phyloP scores from a whole-genome alignment of 30 jellyfish, hydroid and myxozoan species.

The Chironex yamaguchii region DNA sequence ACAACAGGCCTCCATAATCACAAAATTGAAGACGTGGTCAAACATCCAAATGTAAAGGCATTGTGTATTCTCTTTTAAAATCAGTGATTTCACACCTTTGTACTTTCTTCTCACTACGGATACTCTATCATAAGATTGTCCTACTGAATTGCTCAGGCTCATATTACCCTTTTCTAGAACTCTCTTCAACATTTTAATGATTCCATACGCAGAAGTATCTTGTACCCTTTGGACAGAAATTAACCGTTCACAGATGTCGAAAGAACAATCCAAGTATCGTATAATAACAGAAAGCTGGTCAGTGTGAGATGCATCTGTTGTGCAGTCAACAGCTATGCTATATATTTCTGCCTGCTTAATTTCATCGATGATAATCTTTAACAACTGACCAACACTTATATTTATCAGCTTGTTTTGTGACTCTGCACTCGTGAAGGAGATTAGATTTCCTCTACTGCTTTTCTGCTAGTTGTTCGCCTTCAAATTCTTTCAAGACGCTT shows the following conservation, averaged over 20 bases:
- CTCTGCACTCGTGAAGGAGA: neutral
- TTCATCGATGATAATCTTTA: neutral
- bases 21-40: conserved; percentile 13
- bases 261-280: neutral
- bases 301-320: neutral
- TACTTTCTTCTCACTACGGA: conserved; percentile 27
- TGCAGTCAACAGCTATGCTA: conserved; percentile 17
- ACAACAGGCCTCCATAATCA: conserved; percentile 25
- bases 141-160: conserved; percentile 10
- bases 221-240: neutral
- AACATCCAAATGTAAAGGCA: conserved; percentile 30
- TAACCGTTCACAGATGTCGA: neutral
- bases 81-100: neutral
- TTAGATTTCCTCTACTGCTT: neutral
- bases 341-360: neutral
- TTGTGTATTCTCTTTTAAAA: neutral
- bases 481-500: no score
- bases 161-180: neutral
- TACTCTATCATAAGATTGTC: conserved; percentile 31
- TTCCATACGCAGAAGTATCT: conserved; percentile 9
- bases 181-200: neutral
- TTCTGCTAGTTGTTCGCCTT: neutral
- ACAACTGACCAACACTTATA: no score
- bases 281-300: conserved; percentile 15
- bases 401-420: neutral